Base-by-base conservation (phyloP, 1,140 invertebrate genomes). In the Leptinotarsa defecta region DNA sequence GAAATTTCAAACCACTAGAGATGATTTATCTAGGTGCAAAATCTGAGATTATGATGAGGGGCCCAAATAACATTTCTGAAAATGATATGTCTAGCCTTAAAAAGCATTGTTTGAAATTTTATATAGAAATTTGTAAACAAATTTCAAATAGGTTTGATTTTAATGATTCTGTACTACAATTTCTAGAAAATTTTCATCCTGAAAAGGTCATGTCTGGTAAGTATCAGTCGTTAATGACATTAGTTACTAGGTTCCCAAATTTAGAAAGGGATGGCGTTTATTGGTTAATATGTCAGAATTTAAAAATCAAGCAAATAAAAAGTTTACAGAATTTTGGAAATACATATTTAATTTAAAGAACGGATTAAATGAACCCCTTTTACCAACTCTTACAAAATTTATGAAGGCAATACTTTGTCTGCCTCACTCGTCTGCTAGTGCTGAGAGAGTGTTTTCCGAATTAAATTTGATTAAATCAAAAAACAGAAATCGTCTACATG, bases 301-400 rank as follows among this genome's bases (percentile, higher is more conserved):
- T 65, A 17, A 20, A 68, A 68, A 68, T 17, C 27, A 34, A 48
- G n/a, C 43, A 69, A 69, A 69, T 48, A 17, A 69, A 69, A 43
- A 69, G 17, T 69, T 69, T n/a, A 19, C 27, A 48, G 27, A 69
- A 48, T 69, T 69, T 69, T 69, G 68, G 68, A 27, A 27, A 27
- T 3, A 48, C 24, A n/a, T 69, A 43, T 27, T 13, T 34, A 48
- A 69, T 69, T 48, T 69, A 48, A 69, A 48, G 15, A 27, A 48
- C n/a, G 24, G 20, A 17, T 69, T 17, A 4, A 69, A 69, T 27
- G 34, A 19, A 69, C 34, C n/a, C 17, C n/a, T 69, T 43, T 48
- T 17, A 27, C n/a, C 34, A 34, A 27, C n/a, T 27, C n/a, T 48
- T n/a, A 69, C 34, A 69, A 27, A 43, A 27, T 69, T 27, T 34